Percentiles rank a stretch among this genome's conserved stretches.
These are phyloP conservation scores for Gila robusta DNA, from an alignment of 2,797 vertebrate genomes.

Conservation along the genomic window DNA sequence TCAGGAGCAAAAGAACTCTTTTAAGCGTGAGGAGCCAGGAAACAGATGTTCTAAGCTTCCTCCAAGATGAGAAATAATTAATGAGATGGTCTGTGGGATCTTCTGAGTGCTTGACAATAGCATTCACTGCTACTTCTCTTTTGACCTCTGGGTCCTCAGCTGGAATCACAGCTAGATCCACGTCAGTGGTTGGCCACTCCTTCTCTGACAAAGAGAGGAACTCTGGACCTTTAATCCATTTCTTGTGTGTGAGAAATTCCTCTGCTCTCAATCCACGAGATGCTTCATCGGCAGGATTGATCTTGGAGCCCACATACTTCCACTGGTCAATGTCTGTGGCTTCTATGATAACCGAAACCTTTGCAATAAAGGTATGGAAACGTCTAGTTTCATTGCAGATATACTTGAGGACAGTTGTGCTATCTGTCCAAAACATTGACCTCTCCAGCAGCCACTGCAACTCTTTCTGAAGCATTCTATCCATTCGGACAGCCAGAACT, in stretches of 20 bases:
- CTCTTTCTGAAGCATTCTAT: not conserved
- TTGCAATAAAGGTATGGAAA: not conserved
- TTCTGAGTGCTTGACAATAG: no score
- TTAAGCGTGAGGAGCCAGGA: not conserved
- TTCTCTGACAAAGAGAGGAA: no score
- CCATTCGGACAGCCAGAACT: not conserved
- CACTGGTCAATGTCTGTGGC: not conserved
- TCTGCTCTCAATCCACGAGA: no score
- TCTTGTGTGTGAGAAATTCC: no score
- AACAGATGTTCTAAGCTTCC: not conserved
- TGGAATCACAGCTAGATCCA: no score
- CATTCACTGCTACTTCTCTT: no score
- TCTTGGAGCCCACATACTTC: not conserved
- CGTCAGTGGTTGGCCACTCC: no score
- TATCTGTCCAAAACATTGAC: not conserved
- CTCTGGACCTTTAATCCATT: no score
- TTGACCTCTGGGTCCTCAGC: no score
- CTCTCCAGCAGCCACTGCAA: not conserved
- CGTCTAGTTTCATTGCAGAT: not conserved
- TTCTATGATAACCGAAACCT: not conserved
- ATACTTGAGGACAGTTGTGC: not conserved
- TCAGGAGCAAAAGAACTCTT: not conserved
- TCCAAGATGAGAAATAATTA: no score
- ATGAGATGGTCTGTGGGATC: no score
- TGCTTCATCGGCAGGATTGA: conserved; percentile 21